Percentiles rank a stretch among this genome's conserved stretches.
Evolutionary conservation across 1,140 invertebrate species (phyloP).

Genomic region (Drosophila pectinifera): DNA sequence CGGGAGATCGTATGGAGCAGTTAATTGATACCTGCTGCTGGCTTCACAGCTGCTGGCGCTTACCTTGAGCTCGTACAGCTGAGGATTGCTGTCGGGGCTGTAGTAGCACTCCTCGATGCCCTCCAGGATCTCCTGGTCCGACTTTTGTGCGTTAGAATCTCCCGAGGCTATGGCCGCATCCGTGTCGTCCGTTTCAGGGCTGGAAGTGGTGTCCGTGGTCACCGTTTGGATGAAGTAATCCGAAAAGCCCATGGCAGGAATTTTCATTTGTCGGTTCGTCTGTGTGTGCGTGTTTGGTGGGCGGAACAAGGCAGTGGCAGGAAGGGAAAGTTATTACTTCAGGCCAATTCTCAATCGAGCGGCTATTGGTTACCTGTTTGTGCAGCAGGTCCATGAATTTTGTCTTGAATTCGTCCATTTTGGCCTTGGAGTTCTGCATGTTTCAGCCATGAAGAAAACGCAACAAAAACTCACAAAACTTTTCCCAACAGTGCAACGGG

Average conservation of each 20-base stretch:
- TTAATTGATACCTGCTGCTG: not conserved
- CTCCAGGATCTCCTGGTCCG: constrained; percentile 91
- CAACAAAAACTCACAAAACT: constrained; percentile 44
- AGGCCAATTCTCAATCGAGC: not conserved
- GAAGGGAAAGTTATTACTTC: not conserved
- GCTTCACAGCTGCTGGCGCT: constrained; percentile 13
- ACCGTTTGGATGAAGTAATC: constrained; percentile 85
- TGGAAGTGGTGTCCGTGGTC: constrained; percentile 49
- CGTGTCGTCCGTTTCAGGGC: constrained; percentile 30
- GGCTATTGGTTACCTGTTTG: constrained; percentile 85
- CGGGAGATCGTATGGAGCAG: constrained; percentile 21
- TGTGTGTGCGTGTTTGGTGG: constrained; percentile 35
- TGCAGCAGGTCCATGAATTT: constrained; percentile 86
- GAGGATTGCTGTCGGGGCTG: constrained; percentile 87
- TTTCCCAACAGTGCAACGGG: constrained; percentile 14
- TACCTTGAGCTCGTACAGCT: constrained; percentile 89
- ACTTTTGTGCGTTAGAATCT: constrained; percentile 82
- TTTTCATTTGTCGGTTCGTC: constrained; percentile 85
- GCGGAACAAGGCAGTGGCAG: not conserved
- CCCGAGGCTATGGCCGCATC: constrained; percentile 13
- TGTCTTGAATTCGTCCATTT: constrained; percentile 86
- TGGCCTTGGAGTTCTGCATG: constrained; percentile 81
- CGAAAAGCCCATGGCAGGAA: constrained; percentile 86
- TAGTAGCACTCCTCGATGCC: constrained; percentile 90
- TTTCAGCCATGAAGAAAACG: constrained; percentile 66